Evolutionary conservation across 2,888 invertebrate genomes (phyloP).

Genomic region (Abrostola tripartita): DNA sequence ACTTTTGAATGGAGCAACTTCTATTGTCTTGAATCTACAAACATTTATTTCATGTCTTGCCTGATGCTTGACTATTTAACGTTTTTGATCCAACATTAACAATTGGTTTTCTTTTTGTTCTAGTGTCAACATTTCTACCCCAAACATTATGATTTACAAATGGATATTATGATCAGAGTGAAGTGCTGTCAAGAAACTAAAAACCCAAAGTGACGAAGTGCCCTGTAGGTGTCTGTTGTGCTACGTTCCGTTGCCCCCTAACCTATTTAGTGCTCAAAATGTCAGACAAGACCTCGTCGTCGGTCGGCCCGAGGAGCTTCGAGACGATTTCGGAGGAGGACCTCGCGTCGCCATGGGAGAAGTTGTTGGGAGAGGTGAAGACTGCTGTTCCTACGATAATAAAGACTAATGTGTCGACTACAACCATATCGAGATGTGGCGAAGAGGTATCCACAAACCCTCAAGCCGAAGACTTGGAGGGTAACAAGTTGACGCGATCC

Average conservation of each 20-base stretch:
- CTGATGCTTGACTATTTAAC: not conserved
- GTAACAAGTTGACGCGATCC: conserved; percentile 80
- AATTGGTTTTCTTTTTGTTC: conserved; percentile 74
- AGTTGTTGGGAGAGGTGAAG: conserved; percentile 82
- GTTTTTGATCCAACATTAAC: conserved; percentile 8
- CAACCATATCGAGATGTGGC: conserved; percentile 72
- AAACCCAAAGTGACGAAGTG: conserved; percentile 88
- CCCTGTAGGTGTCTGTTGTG: conserved; percentile 85
- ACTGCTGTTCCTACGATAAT: conserved; percentile 83
- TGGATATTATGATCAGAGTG: conserved; percentile 89
- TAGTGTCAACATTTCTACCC: conserved; percentile 88
- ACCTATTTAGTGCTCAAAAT: conserved; percentile 71
- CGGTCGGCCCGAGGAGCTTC: conserved; percentile 85
- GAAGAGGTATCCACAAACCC: conserved; percentile 76
- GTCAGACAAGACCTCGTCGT: conserved; percentile 86
- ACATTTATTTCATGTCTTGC: conserved; percentile 15
- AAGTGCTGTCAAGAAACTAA: conserved; percentile 89
- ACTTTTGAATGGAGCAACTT: conserved; percentile 23
- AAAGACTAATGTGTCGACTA: conserved; percentile 82
- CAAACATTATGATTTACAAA: conserved; percentile 89
- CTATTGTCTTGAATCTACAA: conserved; percentile 22
- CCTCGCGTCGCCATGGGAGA: conserved; percentile 84
- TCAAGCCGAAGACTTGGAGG: conserved; percentile 75
- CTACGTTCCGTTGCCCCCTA: conserved; percentile 79
- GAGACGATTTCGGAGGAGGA: conserved; percentile 87